These are phyloP conservation scores for Prosapia bicincta DNA, from an alignment of 2,888 invertebrate genomes.

Conservation along the genomic window DNA sequence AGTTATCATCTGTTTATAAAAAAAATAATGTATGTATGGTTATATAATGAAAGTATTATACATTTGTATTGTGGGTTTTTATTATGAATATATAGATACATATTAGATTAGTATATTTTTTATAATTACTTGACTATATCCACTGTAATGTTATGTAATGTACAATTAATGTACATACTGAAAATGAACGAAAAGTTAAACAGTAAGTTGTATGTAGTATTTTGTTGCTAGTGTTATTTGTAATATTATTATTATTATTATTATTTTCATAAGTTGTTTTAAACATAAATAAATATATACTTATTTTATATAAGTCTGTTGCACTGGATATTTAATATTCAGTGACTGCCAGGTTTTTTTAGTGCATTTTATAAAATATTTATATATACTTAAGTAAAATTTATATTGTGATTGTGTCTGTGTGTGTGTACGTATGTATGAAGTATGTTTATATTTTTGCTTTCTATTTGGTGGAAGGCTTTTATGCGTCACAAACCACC, in stretches of 20 bases:
- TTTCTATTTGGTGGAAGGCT: constrained; percentile 21
- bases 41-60: background rate
- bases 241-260: constrained; percentile 15
- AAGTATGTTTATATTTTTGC: constrained; percentile 1
- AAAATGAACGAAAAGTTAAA: background rate
- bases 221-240: background rate
- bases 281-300: background rate
- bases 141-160: constrained; percentile 25
- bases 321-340: constrained; percentile 28
- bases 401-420: constrained; percentile 13
- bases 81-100: background rate
- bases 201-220: background rate
- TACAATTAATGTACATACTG: constrained; percentile 19
- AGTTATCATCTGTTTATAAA: background rate
- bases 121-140: constrained; percentile 22
- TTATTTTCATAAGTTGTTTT: constrained; percentile 3
- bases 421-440: constrained; percentile 5
- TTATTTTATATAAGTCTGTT: constrained; percentile 8
- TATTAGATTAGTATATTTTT: constrained; percentile 22
- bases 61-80: background rate
- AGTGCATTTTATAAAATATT: constrained; percentile 26
- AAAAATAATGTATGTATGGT: background rate
- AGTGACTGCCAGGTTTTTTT: constrained; percentile 30
- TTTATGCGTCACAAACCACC: constrained; percentile 12
- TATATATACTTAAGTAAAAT: constrained; percentile 5